Conservation (phyloP, 1,140 invertebrate species). For the Rhagoletis zephyria region DNA sequence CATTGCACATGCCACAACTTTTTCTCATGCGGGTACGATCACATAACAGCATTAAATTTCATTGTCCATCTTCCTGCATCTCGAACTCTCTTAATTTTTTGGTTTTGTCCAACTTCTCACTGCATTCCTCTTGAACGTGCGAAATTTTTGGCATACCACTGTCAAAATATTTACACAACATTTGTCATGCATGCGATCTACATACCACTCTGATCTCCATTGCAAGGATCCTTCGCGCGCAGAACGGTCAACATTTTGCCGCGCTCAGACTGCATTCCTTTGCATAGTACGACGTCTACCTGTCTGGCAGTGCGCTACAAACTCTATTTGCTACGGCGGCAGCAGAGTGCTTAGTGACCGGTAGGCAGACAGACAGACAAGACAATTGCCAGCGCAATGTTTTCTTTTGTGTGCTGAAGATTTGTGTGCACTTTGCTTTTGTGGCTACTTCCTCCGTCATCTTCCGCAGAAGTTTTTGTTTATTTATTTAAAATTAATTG, state of each 20-base stretch:
- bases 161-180: constrained; percentile 71
- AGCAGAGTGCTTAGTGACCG: not conserved
- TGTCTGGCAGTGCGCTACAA: not conserved
- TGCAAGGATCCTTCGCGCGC: not conserved
- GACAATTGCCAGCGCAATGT: not conserved
- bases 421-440: not conserved
- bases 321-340: not conserved
- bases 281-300: constrained; percentile 4
- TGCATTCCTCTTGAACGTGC: constrained; percentile 30
- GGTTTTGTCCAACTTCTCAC: not conserved
- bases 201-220: not conserved
- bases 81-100: not conserved
- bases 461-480: constrained; percentile 2
- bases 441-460: constrained; percentile 5
- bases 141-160: constrained; percentile 70
- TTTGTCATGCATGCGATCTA: constrained; percentile 63
- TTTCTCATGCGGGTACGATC: too few relatives aligned
- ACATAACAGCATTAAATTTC: too few relatives aligned
- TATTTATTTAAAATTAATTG: constrained; percentile 37
- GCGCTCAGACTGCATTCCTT: constrained; percentile 9
- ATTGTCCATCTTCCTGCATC: not conserved
- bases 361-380: not conserved
- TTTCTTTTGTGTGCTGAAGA: constrained; percentile 1
- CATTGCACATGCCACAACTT: too few relatives aligned
- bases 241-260: not conserved